Base-by-base conservation (phyloP, 2,888 invertebrate genomes). In the Fragum fragum region DNA sequence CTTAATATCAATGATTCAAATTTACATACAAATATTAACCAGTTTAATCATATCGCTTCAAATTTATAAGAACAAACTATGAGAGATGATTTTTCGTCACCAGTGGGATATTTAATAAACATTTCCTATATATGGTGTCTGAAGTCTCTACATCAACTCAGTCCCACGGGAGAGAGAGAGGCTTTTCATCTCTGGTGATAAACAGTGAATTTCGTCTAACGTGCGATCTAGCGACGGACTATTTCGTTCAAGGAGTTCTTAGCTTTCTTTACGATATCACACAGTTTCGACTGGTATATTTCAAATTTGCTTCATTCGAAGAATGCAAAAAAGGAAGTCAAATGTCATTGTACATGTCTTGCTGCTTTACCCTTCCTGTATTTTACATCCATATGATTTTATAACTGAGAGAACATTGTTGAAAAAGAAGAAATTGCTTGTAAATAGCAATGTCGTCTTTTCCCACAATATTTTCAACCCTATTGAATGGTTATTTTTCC, bases 381-480 rank as follows among this genome's bases (percentile, higher is more conserved):
- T n/a, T n/a, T n/a, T n/a, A n/a, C n/a, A n/a, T n/a, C n/a, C n/a
- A n/a, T n/a, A n/a, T n/a, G n/a, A n/a, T n/a, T n/a, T n/a, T n/a
- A n/a, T n/a, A n/a, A n/a, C n/a, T 55, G 16, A 11, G 21, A 55
- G 21, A 55, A n/a, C 55, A 55, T 55, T n/a, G 55, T 55, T 1
- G 21, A n/a, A 55, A 55, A 55, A n/a, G 21, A 23, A 55, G 55
- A 55, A 55, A 55, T 21, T 55, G 55, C 55, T 55, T 2, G 55
- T 55, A 6, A n/a, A 18, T 1, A 55, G 55, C 55, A 59, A 28
- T 59, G 26, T 59, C 29, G 26, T 26, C 59, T 28, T 59, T 59
- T 59, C 26, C 59, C 59, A 59, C 59, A 28, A 59, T 59, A 18
- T 59, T 59, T 59, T 59, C 53, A 11, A 53, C 53, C 18, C 9